phyloP scores from a whole-genome alignment of 2,113 vertebrate genomes.

The Formicarius rufipectus region DNA sequence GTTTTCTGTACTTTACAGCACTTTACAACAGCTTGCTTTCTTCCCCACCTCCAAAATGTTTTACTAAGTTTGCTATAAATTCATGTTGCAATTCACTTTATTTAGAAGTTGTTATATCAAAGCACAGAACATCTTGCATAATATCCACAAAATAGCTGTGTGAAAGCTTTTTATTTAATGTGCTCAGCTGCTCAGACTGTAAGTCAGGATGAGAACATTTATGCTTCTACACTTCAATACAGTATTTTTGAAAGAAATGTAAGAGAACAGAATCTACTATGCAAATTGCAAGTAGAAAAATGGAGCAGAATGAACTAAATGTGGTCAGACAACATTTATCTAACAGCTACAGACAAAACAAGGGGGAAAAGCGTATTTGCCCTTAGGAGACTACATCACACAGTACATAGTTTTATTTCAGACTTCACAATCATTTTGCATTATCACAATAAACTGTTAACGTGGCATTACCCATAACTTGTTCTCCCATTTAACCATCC shows the following conservation, averaged over 20 bases:
- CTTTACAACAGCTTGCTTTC: constrained; percentile 45
- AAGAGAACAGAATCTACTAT: background rate
- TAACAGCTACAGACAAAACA: background rate
- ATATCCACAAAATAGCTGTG: background rate
- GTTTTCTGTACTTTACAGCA: constrained; percentile 46
- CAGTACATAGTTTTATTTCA: background rate
- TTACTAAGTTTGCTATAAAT: constrained; percentile 8
- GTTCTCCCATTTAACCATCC: background rate
- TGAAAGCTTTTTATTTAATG: background rate
- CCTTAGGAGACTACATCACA: background rate
- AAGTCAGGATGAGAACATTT: background rate
- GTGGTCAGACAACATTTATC: background rate
- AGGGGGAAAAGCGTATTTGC: background rate
- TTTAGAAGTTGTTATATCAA: background rate
- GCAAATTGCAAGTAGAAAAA: constrained; percentile 13
- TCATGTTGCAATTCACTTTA: background rate
- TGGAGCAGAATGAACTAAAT: constrained; percentile 11
- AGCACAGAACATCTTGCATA: constrained; percentile 25
- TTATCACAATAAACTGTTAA: background rate
- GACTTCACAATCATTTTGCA: background rate
- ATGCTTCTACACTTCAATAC: background rate
- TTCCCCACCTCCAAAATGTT: background rate
- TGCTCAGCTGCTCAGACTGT: background rate
- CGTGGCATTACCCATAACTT: background rate
- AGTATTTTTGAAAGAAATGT: background rate